These are phyloP conservation scores for Aplidium turbinatum DNA, from an alignment of 23 tunicate species.

Conservation along the genomic window DNA sequence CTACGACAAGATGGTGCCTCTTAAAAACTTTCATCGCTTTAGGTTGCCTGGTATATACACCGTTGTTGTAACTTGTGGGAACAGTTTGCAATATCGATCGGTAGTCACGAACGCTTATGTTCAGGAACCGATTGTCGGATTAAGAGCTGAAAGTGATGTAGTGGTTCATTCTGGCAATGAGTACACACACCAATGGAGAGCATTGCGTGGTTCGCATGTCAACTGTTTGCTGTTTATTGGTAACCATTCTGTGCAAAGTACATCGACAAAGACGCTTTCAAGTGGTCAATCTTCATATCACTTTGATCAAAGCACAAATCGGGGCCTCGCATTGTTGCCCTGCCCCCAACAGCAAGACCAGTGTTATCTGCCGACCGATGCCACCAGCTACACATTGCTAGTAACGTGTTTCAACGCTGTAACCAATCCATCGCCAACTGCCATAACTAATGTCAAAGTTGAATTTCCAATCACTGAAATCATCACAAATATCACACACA, in stretches of 20 bases:
- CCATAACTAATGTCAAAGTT: too few species aligned
- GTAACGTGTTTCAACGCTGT: constrained; percentile 58
- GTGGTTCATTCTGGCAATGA: constrained; percentile 32
- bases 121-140: constrained; percentile 8
- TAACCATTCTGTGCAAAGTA: constrained; percentile 23
- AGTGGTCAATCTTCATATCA: constrained; percentile 17
- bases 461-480: too few species aligned
- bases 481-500: too few species aligned
- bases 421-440: constrained; percentile 31
- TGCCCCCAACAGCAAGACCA: background rate
- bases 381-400: constrained; percentile 38
- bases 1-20: background rate
- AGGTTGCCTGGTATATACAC: constrained; percentile 24
- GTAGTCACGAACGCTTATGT: constrained; percentile 7
- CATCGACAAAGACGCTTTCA: background rate
- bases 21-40: constrained; percentile 20
- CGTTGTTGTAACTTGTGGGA: constrained; percentile 28
- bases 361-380: constrained; percentile 13
- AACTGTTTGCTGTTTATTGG: constrained; percentile 50
- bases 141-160: constrained; percentile 28
- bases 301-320: constrained; percentile 27
- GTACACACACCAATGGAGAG: constrained; percentile 51
- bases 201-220: constrained; percentile 52
- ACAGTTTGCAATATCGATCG: background rate
- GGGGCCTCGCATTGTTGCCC: constrained; percentile 57